Conservation (phyloP, 2,797 vertebrate genomes). For the Nyctalus aviator region DNA sequence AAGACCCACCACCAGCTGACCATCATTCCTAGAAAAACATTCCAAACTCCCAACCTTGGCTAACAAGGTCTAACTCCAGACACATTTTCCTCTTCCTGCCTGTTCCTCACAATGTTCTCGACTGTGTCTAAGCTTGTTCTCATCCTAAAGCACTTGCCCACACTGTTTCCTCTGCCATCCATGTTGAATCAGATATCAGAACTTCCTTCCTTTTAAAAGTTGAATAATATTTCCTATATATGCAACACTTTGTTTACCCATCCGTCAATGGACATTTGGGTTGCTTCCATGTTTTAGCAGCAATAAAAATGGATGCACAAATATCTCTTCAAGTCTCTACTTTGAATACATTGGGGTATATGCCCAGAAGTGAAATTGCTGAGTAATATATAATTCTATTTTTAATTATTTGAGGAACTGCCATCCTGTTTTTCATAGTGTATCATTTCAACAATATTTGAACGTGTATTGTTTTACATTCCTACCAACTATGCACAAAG, state of each 20-base stretch:
- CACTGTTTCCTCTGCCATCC: not conserved
- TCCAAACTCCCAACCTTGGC: not conserved
- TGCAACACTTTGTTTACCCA: not conserved
- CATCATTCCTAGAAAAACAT: not conserved
- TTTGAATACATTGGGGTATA: not conserved
- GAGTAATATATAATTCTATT: not conserved
- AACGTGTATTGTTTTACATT: not conserved
- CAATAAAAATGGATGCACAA: not conserved
- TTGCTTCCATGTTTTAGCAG: not conserved
- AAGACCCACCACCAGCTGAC: not conserved
- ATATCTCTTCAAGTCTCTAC: not conserved
- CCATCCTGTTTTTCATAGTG: not conserved
- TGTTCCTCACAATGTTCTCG: not conserved
- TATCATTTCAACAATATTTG: too few species aligned
- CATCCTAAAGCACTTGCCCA: not conserved
- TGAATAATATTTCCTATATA: not conserved
- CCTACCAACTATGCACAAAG: not conserved
- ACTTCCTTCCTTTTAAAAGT: not conserved
- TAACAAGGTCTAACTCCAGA: not conserved
- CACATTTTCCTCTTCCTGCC: not conserved
- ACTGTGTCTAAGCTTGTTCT: not conserved
- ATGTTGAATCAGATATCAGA: not conserved
- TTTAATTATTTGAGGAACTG: not conserved
- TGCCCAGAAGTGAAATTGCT: not conserved
- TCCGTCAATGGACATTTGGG: not conserved